Evolutionary conservation across 2,797 vertebrate species (phyloP), one percentile per base, ranked within the genome.

Genomic region (Danionella dracula): DNA sequence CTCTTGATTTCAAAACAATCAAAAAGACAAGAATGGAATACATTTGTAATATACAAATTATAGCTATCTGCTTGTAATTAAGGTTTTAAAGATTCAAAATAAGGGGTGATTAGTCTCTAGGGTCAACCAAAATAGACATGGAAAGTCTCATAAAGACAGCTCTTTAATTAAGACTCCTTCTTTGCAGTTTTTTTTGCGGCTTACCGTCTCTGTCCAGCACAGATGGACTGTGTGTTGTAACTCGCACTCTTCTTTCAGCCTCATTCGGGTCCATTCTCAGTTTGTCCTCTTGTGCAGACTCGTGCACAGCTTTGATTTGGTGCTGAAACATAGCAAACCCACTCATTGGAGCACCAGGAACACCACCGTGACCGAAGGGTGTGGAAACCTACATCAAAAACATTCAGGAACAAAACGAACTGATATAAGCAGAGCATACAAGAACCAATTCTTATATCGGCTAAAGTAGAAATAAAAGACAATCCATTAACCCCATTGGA

Each of bases 251-350:
- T 29, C 90, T 92, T 1, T 98, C 96, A 76, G 88, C 51, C 53
- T 94, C 94, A 42, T 88, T 84, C 76, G 92, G 93, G 59, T 98
- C 95, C 69, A 95, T 93, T 77, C 95, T 88, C 86, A 95, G 96
- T 61, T 90, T 92, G 50, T 98, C 97, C 61, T 98, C 96, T 76
- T 96, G 89, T 0, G 92, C 92, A 0, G 94, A 97, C 63, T 98
- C 96, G 6, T 97, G 95, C 76, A 88, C 92, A 0, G 92, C 94
- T 81, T 97, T 98, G 79, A 99, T 95, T 79, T 98, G 97, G 54
- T 95, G 89, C 68, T 99, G 96, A 72, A 93, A 91, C 76, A 99
- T 93, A 0, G 94, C 82, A 0, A 91, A 94, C 13, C 94, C 96
- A 0, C 94, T 99, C 65, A 93, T 83, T 0, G 90, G 81, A 1